Evolutionary conservation across 2,888 invertebrate species (phyloP), one percentile per base, ranked within the genome.

Genomic region (Clivina fossor): DNA sequence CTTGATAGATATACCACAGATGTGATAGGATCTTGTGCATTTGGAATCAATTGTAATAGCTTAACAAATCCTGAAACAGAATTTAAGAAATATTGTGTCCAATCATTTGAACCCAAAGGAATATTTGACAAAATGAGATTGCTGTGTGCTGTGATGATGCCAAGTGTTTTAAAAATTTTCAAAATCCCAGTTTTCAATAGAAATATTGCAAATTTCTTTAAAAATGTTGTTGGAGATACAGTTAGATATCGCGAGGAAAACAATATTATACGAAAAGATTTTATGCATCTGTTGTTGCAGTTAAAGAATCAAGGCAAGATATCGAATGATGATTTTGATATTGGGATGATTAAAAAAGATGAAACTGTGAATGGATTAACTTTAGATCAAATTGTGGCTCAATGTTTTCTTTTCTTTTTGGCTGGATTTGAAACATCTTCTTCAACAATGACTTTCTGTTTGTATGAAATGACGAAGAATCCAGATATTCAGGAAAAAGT

Each of bases 221-320:
- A 47, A 9, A 35, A 38, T n/a, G 57, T 63, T 4, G 60, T 63
- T 4, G 59, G 58, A 40, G 47, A 60, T 7, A 61, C 62, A 2
- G 58, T 65, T 8, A 49, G 53, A n/a, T 53, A 60, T n/a, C 43
- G 66, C 18, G 60, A 61, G 33, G 44, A 60, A 35, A 61, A 49
- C 13, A 61, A 61, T 24, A 46, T 62, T 49, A 72, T 69, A 22
- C 68, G 79, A 37, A 76, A 78, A 57, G 81, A 81, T 64, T 80
- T 80, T 63, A 65, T 81, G 56, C 78, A 81, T 64, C 71, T 79
- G 3, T 69, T 81, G 5, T 78, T 80, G 32, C 75, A 79, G 37
- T 64, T 80, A 58, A 77, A 74, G 62, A 75, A 77, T 61, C 71
- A 62, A 64, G 26, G 64, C 64, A 38, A 5, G 22, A 13, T 56